Percentiles rank a stretch among this genome's conserved stretches.
phyloP scores from a whole-genome alignment of 2,888 invertebrate species.

The Harpagoxenus sublaevis region DNA sequence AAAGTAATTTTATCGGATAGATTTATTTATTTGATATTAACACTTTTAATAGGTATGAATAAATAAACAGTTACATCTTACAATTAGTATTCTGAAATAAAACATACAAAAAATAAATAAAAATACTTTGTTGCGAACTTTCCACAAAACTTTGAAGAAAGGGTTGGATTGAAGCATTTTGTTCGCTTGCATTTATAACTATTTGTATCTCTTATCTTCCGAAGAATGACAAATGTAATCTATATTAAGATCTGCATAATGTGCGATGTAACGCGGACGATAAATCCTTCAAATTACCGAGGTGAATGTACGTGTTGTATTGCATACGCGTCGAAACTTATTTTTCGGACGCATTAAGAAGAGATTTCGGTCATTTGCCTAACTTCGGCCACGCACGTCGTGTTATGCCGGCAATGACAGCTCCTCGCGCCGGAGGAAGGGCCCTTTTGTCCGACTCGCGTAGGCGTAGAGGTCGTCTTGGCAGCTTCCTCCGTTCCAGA shows the following conservation, averaged over 20 bases:
- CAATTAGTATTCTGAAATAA: no score
- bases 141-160: background rate
- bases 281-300: no score
- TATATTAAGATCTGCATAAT: background rate
- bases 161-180: background rate
- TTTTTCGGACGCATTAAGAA: background rate
- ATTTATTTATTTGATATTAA: background rate
- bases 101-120: background rate
- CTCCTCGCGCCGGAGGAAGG: constrained; percentile 56
- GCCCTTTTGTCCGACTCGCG: constrained; percentile 76
- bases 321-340: background rate
- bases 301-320: background rate
- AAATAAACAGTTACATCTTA: background rate
- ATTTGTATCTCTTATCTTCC: background rate
- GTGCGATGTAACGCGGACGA: no score
- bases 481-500: constrained; percentile 82
- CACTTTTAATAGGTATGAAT: background rate
- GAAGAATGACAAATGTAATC: background rate
- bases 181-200: background rate
- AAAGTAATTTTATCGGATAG: background rate
- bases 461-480: constrained; percentile 84
- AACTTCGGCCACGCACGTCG: background rate
- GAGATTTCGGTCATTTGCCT: constrained; percentile 33
- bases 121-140: background rate
- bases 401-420: background rate